Percentiles rank a stretch among this genome's conserved stretches.
These are phyloP conservation scores for Orthosia incerta DNA, from an alignment of 2,888 invertebrate genomes.

Conservation along the genomic window DNA sequence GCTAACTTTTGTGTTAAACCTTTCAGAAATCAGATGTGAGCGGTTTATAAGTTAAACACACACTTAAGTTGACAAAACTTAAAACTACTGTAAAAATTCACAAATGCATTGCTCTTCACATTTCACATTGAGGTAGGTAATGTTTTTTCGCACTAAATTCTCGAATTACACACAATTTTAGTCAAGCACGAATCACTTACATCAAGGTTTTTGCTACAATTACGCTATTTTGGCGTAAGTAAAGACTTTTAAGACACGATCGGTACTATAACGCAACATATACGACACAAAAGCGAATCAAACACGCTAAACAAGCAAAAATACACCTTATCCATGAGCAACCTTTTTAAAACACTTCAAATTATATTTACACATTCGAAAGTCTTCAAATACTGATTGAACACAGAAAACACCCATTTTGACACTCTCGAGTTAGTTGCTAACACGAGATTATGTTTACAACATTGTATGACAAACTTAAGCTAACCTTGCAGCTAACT, in stretches of 20 bases:
- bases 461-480: too few species aligned
- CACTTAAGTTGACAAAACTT: neutral
- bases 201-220: neutral
- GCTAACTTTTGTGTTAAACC: neutral
- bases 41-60: constrained; percentile 9
- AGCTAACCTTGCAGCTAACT: too few species aligned
- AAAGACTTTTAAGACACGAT: neutral
- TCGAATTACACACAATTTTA: neutral
- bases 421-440: neutral
- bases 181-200: neutral
- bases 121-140: constrained; percentile 50
- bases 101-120: constrained; percentile 21
- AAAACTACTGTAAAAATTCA: constrained; percentile 16
- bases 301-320: neutral
- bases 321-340: constrained; percentile 17
- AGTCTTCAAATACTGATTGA: constrained; percentile 21
- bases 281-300: neutral
- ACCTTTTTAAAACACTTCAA: constrained; percentile 13
- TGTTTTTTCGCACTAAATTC: constrained; percentile 14
- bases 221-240: neutral
- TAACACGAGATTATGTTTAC: too few species aligned
- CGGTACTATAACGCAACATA: neutral
- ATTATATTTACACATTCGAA: constrained; percentile 28
- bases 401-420: neutral
- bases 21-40: neutral